Base-by-base conservation (phyloP, 2,888 invertebrate genomes). In the Aphodius granarius region DNA sequence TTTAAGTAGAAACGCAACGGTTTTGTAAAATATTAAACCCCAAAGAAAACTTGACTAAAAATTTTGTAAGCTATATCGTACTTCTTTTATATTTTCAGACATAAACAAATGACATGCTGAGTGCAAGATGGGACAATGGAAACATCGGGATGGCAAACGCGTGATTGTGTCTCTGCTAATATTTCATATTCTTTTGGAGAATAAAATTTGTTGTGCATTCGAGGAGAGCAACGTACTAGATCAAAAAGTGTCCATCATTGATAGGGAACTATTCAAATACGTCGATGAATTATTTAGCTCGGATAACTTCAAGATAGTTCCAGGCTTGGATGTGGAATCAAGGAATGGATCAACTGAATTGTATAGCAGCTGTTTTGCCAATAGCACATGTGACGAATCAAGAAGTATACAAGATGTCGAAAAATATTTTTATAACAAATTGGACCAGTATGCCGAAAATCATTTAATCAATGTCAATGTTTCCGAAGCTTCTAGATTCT, bases 381-480 rank as follows among this genome's bases (percentile, higher is more conserved):
- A 63, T 66, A 62, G 62, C 13, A 63, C 43, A 62, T 89, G 81
- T 74, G 80, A 78, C 63, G 87, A 13, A 78, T 88, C 19, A 86
- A 89, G 82, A 86, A 88, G 78, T 85, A 85, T 82, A 86, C 86
- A 78, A 21, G 88, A 87, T 0, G 87, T 90, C 73, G 89, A 89
- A 80, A 89, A 89, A 71, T 90, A 91, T 83, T 83, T 92, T 78
- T 85, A 89, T 76, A 89, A 90, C 79, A 91, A 90, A 82, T 86
- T 92, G 63, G 89, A 91, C 79, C 87, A 89, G 80, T 92, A 91
- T 82, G 87, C 91, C 2, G 88, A 90, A 72, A 90, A 88, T 73
- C 93, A 91, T 85, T 90, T 90, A 66, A 83, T 94, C 21, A 90
- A 91, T 23, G 90, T 94, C 6, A 91, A 92, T 82, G 83, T 94